Evolutionary conservation across 35 echinoderm and acorn worm species (phyloP), one percentile per base, ranked within the genome.

Genomic region (Lytechinus variegatus): DNA sequence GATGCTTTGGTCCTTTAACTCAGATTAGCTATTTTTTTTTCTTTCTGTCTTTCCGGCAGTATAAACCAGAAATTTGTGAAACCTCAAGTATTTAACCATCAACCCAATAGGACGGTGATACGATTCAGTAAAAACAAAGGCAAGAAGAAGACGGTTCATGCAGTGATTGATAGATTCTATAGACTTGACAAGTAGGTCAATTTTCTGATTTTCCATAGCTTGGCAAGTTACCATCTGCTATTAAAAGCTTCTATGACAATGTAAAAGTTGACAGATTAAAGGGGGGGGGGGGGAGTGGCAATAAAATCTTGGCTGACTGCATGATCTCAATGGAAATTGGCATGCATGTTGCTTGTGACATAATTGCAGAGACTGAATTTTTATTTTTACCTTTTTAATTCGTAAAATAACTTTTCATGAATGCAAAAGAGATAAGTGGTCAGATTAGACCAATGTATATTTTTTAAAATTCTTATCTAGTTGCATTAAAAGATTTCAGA

Each of bases 181-280:
- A 97, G 98, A 95, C 94, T 99, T 86, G 60, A 92, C 61, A 98
- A 96, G 98, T 99, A 96, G 95, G 96, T 95, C 33, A 24, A n/a
- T 79, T n/a, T 79, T 3, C 33, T 44, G 0, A 44, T 44, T 44
- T 0, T 44, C 33, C 33, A 44, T 44, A 44, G 33, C 33, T 44
- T 44, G 33, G 2, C 33, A 44, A 44, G 33, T 44, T 44, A 44
- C 33, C 33, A 44, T 44, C 33, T 44, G 33, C 33, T 44, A 44
- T 44, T 44, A 44, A 44, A 44, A 44, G 33, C 33, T 44, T 44
- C 33, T 44, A 44, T 44, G 2, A 44, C 33, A 44, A 0, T 44
- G 33, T 44, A 44, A 44, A 44, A 44, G 33, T 1, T 44, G 33
- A 44, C 33, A 44, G 2, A 71, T 13, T 13, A 21, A 13, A 71